Conservation (phyloP, 1,140 invertebrate species). For the Drosophila auraria region DNA sequence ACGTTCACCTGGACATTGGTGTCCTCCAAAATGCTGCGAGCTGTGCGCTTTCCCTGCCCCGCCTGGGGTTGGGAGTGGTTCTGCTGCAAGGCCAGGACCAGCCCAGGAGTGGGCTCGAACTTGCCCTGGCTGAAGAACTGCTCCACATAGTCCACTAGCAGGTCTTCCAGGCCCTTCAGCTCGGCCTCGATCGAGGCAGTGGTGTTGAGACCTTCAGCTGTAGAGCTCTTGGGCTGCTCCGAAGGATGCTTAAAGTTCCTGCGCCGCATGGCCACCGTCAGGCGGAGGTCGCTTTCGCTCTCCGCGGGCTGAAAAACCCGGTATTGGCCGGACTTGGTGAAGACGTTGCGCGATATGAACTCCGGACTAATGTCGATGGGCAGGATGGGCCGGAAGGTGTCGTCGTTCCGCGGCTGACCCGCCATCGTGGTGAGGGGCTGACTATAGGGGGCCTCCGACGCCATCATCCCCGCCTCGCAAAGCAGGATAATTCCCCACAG, state of each 20-base stretch:
- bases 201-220: constrained; percentile 5
- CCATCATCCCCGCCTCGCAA: constrained; percentile 36
- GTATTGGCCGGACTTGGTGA: constrained; percentile 78
- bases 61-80: constrained; percentile 46
- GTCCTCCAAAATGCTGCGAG: constrained; percentile 54
- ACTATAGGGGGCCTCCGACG: constrained; percentile 39
- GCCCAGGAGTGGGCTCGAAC: constrained; percentile 71
- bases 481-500: constrained; percentile 45
- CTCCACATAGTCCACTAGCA: constrained; percentile 74
- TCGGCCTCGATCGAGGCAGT: constrained; percentile 47
- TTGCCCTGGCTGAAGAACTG: constrained; percentile 76
- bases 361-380: constrained; percentile 76
- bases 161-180: constrained; percentile 64
- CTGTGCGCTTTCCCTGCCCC: constrained; percentile 14
- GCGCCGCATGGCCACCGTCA: constrained; percentile 61
- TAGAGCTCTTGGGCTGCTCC: constrained; percentile 12
- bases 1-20: constrained; percentile 71
- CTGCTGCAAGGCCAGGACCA: constrained; percentile 70
- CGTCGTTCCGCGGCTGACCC: constrained; percentile 61
- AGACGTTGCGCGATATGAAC: constrained; percentile 80
- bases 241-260: constrained; percentile 55
- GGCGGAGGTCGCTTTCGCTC: constrained; percentile 72
- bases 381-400: constrained; percentile 74
- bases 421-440: constrained; percentile 71
- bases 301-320: constrained; percentile 76